phyloP scores from a whole-genome alignment of 2,888 invertebrate species.

The Metacarcinus magister region DNA sequence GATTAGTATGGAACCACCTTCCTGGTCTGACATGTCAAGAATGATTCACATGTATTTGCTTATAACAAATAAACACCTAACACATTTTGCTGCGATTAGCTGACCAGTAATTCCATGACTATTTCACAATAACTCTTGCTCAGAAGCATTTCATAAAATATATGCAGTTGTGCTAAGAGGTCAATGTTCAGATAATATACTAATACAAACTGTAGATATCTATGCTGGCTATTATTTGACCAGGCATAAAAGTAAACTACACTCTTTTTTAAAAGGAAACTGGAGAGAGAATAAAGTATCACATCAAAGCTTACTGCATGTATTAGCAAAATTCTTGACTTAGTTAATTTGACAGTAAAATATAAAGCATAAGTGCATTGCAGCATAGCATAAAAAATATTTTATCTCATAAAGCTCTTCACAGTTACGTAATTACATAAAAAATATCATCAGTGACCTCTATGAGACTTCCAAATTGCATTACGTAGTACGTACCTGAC shows the following conservation, averaged over 20 bases:
- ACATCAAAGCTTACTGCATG: constrained; percentile 79
- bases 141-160: constrained; percentile 73
- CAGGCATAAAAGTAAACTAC: constrained; percentile 59
- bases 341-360: constrained; percentile 72
- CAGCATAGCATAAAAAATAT: constrained; percentile 79
- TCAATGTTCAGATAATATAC: constrained; percentile 65
- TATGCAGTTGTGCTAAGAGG: constrained; percentile 68
- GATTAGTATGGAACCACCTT: constrained; percentile 56
- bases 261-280: constrained; percentile 16
- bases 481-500: not conserved
- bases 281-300: constrained; percentile 70
- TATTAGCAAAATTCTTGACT: constrained; percentile 75
- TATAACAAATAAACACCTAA: constrained; percentile 78
- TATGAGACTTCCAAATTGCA: constrained; percentile 27
- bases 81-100: constrained; percentile 68
- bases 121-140: constrained; percentile 68
- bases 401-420: constrained; percentile 75
- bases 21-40: constrained; percentile 71
- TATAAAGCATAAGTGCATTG: constrained; percentile 75
- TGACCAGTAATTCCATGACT: constrained; percentile 70
- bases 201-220: constrained; percentile 59
- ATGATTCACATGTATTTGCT: constrained; percentile 68
- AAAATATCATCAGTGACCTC: constrained; percentile 62
- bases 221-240: constrained; percentile 61
- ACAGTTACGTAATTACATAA: constrained; percentile 64